Conservation (phyloP, 2,797 vertebrate genomes). For the Glossophaga mutica region DNA sequence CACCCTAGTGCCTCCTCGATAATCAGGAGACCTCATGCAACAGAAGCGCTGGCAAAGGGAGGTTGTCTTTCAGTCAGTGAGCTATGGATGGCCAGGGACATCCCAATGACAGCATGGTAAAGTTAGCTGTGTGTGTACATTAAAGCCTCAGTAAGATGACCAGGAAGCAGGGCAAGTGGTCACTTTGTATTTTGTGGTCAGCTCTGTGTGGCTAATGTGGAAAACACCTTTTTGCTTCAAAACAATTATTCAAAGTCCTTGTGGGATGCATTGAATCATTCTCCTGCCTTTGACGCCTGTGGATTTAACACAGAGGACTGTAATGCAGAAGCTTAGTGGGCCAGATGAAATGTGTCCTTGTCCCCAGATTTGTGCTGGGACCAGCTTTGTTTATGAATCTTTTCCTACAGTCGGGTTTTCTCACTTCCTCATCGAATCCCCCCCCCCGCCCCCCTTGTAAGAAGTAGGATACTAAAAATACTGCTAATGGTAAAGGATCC, state of each 20-base stretch:
- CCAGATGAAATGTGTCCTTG: background rate
- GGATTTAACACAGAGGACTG: background rate
- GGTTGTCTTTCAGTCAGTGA: background rate
- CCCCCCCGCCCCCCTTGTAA: background rate
- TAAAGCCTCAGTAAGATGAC: background rate
- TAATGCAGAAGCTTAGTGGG: background rate
- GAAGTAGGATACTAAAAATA: background rate
- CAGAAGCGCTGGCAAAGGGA: background rate
- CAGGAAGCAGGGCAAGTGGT: background rate
- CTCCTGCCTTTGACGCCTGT: background rate
- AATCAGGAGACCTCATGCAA: slow-evolving; percentile 28
- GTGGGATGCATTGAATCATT: background rate
- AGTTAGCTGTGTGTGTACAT: background rate
- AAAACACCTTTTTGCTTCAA: slow-evolving; percentile 30
- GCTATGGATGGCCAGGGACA: background rate
- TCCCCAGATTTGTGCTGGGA: background rate
- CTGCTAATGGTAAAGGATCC: background rate
- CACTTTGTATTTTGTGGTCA: background rate
- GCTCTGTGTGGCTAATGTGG: background rate
- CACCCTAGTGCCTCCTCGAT: background rate
- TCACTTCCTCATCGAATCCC: background rate
- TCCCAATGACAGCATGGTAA: background rate
- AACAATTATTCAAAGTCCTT: background rate
- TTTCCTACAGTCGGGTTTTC: background rate
- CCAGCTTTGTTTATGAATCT: background rate